Percentiles rank a stretch among this genome's conserved stretches.
Evolutionary conservation across 53 echinoderm and acorn worm species (phyloP).

Genomic region (Astropecten irregularis): DNA sequence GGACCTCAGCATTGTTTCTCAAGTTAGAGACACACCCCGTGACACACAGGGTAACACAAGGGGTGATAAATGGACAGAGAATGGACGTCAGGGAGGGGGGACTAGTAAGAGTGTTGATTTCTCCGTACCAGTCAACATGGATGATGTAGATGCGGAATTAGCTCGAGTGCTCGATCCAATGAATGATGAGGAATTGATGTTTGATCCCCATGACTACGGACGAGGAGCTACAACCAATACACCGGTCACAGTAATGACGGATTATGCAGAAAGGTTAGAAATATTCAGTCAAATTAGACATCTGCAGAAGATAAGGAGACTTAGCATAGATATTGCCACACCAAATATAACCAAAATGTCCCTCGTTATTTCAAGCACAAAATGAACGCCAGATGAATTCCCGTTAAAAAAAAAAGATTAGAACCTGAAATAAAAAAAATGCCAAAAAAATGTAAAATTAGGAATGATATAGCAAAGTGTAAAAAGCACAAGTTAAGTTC

Average conservation of each 20-base stretch:
- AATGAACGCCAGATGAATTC: too few species aligned
- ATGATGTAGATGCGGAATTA: conserved; percentile 69
- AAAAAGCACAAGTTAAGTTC: too few species aligned
- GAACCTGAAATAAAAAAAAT: too few species aligned
- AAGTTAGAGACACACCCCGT: neutral
- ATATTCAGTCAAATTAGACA: too few species aligned
- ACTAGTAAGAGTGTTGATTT: conserved; percentile 85
- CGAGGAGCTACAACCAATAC: conserved; percentile 75
- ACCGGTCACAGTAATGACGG: conserved; percentile 66
- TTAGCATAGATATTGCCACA: neutral
- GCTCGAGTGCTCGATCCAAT: conserved; percentile 38
- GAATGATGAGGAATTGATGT: conserved; percentile 16
- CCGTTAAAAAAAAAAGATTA: too few species aligned
- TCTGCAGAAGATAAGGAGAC: too few species aligned
- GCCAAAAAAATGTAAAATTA: too few species aligned
- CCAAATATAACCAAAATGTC: neutral
- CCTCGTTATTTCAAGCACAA: too few species aligned
- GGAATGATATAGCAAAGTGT: too few species aligned
- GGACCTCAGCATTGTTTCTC: conserved; percentile 10
- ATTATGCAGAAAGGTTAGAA: conserved; percentile 66
- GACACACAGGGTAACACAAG: neutral
- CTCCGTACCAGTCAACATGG: conserved; percentile 52
- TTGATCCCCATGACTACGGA: conserved; percentile 54
- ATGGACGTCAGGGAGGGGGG: conserved; percentile 32
- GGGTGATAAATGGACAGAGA: neutral